Evolutionary conservation across 2,113 vertebrate genomes (phyloP).

Genomic region (Albula glossodonta): DNA sequence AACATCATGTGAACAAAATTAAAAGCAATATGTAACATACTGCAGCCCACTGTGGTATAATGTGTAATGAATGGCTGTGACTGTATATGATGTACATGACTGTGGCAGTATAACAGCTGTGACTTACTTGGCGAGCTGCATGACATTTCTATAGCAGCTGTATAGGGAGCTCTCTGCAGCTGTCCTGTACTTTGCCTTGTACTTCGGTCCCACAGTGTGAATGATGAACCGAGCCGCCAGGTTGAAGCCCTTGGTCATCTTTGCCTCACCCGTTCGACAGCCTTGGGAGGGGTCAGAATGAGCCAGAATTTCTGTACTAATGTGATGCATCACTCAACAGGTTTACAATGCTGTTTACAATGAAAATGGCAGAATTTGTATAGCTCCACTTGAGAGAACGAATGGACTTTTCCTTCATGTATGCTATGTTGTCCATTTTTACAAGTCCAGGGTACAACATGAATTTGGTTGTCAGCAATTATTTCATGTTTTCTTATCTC

Average conservation of each 20-base stretch:
- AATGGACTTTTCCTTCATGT: too few species aligned
- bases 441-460: too few species aligned
- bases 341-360: too few species aligned
- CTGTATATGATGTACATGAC: too few species aligned
- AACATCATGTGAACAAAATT: too few species aligned
- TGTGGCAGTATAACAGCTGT: too few species aligned
- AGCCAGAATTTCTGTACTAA: background rate
- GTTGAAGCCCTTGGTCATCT: slow-evolving; percentile 92
- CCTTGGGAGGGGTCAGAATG: slow-evolving; percentile 62
- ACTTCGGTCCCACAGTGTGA: slow-evolving; percentile 96
- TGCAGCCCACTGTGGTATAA: background rate
- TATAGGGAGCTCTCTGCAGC: slow-evolving; percentile 93
- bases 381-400: too few species aligned
- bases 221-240: slow-evolving; percentile 93
- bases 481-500: too few species aligned
- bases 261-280: slow-evolving; percentile 93
- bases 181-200: slow-evolving; percentile 90
- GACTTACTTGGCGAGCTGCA: slow-evolving; percentile 86
- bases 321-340: too few species aligned
- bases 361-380: too few species aligned
- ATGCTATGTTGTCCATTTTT: too few species aligned
- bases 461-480: too few species aligned
- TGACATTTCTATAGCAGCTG: slow-evolving; percentile 92
- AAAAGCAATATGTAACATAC: background rate
- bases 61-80: background rate